Conservation (phyloP, 2,113 vertebrate genomes). For the Bos javanicus region DNA sequence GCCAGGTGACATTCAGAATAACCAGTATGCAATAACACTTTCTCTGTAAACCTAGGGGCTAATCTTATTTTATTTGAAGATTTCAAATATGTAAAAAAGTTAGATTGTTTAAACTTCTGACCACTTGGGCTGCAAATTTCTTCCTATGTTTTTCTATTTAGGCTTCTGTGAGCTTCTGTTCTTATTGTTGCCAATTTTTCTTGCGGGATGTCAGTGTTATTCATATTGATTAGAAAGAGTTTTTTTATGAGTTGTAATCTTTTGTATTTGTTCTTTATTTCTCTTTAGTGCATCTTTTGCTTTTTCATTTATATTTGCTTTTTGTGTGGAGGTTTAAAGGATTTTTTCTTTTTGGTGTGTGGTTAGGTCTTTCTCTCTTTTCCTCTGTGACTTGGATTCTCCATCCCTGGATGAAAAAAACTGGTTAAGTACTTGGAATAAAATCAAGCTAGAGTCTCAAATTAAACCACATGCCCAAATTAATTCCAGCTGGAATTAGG, state of each 20-base stretch:
- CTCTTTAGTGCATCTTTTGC: background rate
- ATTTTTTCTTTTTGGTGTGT: background rate
- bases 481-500: slow-evolving; percentile 50
- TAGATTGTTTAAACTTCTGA: background rate
- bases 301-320: background rate
- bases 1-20: background rate
- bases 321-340: background rate
- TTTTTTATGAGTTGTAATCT: background rate
- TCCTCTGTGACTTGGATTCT: slow-evolving; percentile 1
- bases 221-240: background rate
- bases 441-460: slow-evolving; percentile 48
- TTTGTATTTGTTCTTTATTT: background rate
- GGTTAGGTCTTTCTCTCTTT: background rate
- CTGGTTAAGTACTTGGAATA: slow-evolving; percentile 51
- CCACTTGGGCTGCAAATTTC: background rate
- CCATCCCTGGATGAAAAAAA: background rate
- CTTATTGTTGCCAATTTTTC: background rate
- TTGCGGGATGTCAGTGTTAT: background rate
- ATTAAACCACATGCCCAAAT: slow-evolving; percentile 60
- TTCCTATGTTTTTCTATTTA: background rate
- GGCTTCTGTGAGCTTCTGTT: background rate
- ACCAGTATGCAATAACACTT: background rate
- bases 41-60: background rate
- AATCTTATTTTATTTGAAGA: background rate
- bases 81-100: background rate